A percentile compares a stretch with the other conserved stretches of the same genome.
Conservation (phyloP, 2,888 invertebrate genomes). For the Drosophila aldrichi region DNA sequence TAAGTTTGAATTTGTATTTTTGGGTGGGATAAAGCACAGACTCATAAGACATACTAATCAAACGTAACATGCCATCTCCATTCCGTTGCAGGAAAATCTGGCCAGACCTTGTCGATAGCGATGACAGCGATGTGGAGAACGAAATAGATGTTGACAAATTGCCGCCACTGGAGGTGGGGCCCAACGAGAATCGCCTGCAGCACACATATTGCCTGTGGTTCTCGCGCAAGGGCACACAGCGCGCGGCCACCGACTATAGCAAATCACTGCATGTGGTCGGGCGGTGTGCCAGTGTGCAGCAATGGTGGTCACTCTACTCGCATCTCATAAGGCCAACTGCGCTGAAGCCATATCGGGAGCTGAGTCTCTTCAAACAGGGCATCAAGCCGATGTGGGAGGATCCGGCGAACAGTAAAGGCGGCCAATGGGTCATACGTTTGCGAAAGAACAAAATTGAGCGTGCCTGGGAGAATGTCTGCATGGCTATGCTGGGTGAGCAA, state of each 20-base stretch:
- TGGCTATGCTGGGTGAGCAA: constrained; percentile 99
- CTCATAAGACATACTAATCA: constrained; percentile 42
- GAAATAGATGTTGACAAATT: constrained; percentile 86
- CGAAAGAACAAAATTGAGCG: constrained; percentile 97
- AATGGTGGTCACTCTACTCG: constrained; percentile 98
- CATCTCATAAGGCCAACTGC: constrained; percentile 96
- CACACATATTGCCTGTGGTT: constrained; percentile 98
- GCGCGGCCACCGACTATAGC: constrained; percentile 84
- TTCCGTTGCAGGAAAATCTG: constrained; percentile 80
- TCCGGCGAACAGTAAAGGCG: constrained; percentile 97
- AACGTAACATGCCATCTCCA: constrained; percentile 27
- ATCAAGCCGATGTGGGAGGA: constrained; percentile 99
- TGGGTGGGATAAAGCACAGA: neutral
- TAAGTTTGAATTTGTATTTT: neutral
- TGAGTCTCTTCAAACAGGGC: constrained; percentile 98
- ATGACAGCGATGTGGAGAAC: constrained; percentile 89
- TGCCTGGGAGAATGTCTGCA: constrained; percentile 99
- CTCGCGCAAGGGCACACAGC: constrained; percentile 86
- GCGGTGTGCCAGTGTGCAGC: constrained; percentile 96
- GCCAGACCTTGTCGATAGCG: constrained; percentile 86
- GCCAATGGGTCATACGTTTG: constrained; percentile 98
- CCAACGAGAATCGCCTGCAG: constrained; percentile 96
- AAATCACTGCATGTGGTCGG: constrained; percentile 93
- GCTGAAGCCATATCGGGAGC: constrained; percentile 95
- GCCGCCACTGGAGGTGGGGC: constrained; percentile 90